Percentiles rank a stretch among this genome's conserved stretches.
These are phyloP conservation scores for Antigone vipio DNA, from an alignment of 2,113 vertebrate genomes.

Conservation along the genomic window DNA sequence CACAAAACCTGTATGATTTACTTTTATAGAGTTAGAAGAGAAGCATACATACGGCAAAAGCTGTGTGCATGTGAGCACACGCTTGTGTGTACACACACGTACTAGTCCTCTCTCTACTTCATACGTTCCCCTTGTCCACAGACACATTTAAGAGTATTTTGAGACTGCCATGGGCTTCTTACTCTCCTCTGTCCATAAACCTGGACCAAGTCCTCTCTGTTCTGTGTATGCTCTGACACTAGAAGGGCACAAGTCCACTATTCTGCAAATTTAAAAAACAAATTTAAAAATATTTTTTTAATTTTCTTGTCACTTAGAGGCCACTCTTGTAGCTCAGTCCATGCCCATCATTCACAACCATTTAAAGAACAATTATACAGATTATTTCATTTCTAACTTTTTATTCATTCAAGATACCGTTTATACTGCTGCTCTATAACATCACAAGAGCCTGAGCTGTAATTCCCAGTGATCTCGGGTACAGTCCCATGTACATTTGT, in stretches of 20 bases:
- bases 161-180: not conserved
- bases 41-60: not conserved
- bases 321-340: not conserved
- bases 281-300: not conserved
- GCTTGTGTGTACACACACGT: fast-evolving
- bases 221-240: not conserved
- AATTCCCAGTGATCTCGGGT: not conserved
- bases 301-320: not conserved
- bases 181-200: not conserved
- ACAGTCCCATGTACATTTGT: not conserved
- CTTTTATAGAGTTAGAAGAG: not conserved
- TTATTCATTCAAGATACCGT: not conserved
- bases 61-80: fast-evolving
- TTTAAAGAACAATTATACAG: not conserved
- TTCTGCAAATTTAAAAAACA: not conserved
- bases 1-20: not conserved
- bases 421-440: not conserved
- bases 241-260: not conserved
- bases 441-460: not conserved
- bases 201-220: not conserved
- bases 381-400: not conserved
- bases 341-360: not conserved
- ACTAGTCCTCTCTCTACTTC: too few species aligned
- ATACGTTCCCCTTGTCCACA: not conserved
- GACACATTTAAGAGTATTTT: not conserved